These are phyloP conservation scores for Amniataba percoides DNA, from an alignment of 2,797 vertebrate genomes.

Conservation along the genomic window DNA sequence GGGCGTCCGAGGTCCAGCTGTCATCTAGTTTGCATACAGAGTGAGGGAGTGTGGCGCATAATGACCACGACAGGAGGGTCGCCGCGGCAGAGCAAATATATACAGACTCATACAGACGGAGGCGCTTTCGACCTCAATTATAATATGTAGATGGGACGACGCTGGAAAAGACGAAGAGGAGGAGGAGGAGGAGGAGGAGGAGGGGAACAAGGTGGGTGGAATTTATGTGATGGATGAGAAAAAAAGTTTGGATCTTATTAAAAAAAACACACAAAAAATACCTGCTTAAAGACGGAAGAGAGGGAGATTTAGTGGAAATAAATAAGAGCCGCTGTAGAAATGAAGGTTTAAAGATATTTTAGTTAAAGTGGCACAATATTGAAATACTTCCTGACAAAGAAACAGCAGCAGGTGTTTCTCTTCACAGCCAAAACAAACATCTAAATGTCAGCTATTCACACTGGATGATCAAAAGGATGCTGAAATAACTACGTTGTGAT, in stretches of 20 bases:
- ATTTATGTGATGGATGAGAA: not conserved
- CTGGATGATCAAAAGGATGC: no score
- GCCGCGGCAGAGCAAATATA: conserved; percentile 26
- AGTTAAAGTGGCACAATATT: not conserved
- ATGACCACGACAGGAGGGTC: conserved; percentile 43
- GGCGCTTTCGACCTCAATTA: conserved; percentile 50
- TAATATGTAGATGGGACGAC: conserved; percentile 52
- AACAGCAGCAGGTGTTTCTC: no score
- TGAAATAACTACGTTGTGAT: no score
- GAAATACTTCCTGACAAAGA: not conserved
- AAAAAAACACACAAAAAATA: not conserved
- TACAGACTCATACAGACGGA: conserved; percentile 16
- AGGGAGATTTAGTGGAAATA: not conserved
- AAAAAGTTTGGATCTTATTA: conserved; percentile 3
- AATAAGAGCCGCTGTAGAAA: not conserved
- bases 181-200: not conserved
- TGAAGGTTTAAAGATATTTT: not conserved
- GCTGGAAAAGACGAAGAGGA: not conserved
- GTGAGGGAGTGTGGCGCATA: conserved; percentile 37
- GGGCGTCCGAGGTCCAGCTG: conserved; percentile 22
- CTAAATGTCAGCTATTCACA: no score
- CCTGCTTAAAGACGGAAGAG: not conserved
- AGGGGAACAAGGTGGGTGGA: not conserved
- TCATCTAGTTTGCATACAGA: conserved; percentile 59
- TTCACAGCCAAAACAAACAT: no score